Evolutionary conservation across 2,888 invertebrate genomes (phyloP).

Genomic region (Drosophila macrospina): DNA sequence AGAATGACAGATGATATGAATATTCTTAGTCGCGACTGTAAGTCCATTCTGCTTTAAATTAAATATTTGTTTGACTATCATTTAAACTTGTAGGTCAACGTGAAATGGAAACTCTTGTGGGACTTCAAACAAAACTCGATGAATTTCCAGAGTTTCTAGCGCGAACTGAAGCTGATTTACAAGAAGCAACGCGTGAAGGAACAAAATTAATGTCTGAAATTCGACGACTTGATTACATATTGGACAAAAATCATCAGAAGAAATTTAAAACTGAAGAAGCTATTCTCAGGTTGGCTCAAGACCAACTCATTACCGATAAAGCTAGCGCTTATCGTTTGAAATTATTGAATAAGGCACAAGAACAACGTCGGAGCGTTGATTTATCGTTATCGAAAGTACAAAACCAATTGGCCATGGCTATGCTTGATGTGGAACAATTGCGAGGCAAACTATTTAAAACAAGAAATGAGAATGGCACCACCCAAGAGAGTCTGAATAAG

Average conservation of each 20-base stretch:
- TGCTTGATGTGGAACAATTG: slow-evolving; percentile 85
- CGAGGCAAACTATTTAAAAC: slow-evolving; percentile 68
- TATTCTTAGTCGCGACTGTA: slow-evolving; percentile 74
- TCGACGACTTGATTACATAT: slow-evolving; percentile 83
- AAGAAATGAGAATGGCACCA: slow-evolving; percentile 69
- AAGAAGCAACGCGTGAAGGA: slow-evolving; percentile 86
- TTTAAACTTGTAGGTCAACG: slow-evolving; percentile 86
- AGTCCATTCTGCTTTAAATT: slow-evolving; percentile 32
- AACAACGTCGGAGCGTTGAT: slow-evolving; percentile 85
- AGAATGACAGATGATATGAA: slow-evolving; percentile 87
- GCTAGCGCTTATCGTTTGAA: slow-evolving; percentile 87
- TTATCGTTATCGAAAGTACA: slow-evolving; percentile 84
- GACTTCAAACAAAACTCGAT: slow-evolving; percentile 87
- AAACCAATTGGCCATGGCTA: slow-evolving; percentile 87
- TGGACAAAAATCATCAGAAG: slow-evolving; percentile 86
- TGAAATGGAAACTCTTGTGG: slow-evolving; percentile 86
- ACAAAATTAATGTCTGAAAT: slow-evolving; percentile 78
- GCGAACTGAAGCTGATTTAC: slow-evolving; percentile 88
- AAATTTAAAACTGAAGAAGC: slow-evolving; percentile 89
- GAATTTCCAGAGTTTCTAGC: slow-evolving; percentile 87
- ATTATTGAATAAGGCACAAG: slow-evolving; percentile 85
- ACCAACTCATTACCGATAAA: slow-evolving; percentile 89
- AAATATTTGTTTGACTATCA: background rate
- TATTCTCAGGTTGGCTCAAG: slow-evolving; percentile 88
- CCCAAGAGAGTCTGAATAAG: slow-evolving; percentile 79